Percentiles rank a stretch among this genome's conserved stretches.
Evolutionary conservation across 2,888 invertebrate genomes (phyloP).

Genomic region (Tillus elongatus): DNA sequence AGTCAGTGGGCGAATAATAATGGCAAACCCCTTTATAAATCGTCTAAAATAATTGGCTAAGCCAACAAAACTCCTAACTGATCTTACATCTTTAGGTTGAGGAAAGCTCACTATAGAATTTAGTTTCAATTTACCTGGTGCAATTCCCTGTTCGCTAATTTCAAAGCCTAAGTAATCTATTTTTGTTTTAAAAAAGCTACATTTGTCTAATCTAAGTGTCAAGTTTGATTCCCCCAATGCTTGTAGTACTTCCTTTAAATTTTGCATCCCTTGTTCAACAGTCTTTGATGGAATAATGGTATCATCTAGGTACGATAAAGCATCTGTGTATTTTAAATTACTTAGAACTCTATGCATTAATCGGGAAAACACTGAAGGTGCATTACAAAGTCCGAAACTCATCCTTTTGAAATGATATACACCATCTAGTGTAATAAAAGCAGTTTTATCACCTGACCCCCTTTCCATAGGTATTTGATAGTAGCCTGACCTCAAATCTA

Average conservation of each 20-base stretch:
- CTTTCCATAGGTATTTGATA: too few relatives aligned
- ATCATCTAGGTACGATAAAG: background rate
- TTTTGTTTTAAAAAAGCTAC: constrained; percentile 15
- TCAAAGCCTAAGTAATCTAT: too few relatives aligned
- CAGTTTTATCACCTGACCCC: too few relatives aligned
- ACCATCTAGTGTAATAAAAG: too few relatives aligned
- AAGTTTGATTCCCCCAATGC: constrained; percentile 6
- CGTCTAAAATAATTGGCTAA: too few relatives aligned
- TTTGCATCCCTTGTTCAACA: too few relatives aligned
- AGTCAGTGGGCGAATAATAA: background rate
- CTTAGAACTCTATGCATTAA: constrained; percentile 5
- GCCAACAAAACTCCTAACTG: too few relatives aligned
- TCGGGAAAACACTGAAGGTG: constrained; percentile 6
- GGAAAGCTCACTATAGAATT: too few relatives aligned
- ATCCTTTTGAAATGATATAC: too few relatives aligned
- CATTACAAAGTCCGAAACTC: background rate
- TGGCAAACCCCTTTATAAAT: constrained; percentile 9
- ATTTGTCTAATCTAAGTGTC: constrained; percentile 8
- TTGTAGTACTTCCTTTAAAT: constrained; percentile 5
- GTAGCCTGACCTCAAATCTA: constrained; percentile 8
- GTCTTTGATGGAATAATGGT: too few relatives aligned
- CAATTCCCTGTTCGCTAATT: constrained; percentile 10
- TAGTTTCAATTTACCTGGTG: constrained; percentile 9
- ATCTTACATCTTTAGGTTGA: constrained; percentile 7
- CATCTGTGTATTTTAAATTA: background rate